Base-by-base conservation (phyloP, 2,113 vertebrate genomes). In the Capra hircus region DNA sequence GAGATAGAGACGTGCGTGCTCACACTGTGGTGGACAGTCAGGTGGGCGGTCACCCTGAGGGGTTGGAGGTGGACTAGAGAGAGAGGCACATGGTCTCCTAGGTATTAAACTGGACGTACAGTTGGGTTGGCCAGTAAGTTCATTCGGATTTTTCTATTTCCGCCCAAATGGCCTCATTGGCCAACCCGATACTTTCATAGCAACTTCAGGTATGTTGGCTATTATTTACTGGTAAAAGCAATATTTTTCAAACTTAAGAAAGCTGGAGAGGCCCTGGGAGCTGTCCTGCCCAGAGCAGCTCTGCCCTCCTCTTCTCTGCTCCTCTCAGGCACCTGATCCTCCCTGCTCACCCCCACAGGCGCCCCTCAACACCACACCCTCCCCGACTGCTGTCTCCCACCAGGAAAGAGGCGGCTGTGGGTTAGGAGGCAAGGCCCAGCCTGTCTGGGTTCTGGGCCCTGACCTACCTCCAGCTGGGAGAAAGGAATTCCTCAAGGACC, bases 321-420 rank as follows among this genome's bases (percentile, higher is more conserved):
- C 57, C 30, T 16, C 45, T 27, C 67, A n/a, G 25, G 53, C 25
- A 45, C 19, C 62, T 30, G 55, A 9, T 62, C 48, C n/a, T 87
- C 57, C 19, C 27, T 64, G 52, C 21, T 30, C 11, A 12, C 6
- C 60, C 60, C 60, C 0, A 0, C 13, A 30, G 60, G 28, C 0
- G 1, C 2, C n/a, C 40, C n/a, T 2, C n/a, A 71, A 71, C 67
- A 71, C 67, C n/a, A 40, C 67, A 40, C 10, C n/a, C 40, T 27
- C 12, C 23, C 71, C 23, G 12, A 77, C 36, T 27, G 36, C 12
- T 1, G 0, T 25, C 43, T 62, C 64, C 53, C 12, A 12, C 30
- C 90, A 50, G 2, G 28, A 33, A 28, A 59, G 74, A 36, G 25
- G 5, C 43, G 1, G 21, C 48, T 2, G 57, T 74, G 45, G 71